A percentile compares a stretch with the other conserved stretches of the same genome.
Conservation (phyloP, 2,797 vertebrate species). For the Threskiornis aethiopicus region DNA sequence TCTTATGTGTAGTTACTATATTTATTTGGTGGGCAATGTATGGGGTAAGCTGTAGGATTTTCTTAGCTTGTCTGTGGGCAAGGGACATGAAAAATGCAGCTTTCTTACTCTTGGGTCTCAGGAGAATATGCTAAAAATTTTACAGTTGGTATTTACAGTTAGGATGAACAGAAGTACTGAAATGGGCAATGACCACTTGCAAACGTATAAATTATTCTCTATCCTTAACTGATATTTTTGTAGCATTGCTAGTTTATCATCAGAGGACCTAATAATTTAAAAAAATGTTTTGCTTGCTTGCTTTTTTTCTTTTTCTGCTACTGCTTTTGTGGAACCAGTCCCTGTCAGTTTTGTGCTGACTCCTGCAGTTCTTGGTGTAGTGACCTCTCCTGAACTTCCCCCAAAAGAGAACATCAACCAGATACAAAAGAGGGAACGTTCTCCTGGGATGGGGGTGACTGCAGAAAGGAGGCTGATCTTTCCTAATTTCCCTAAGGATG, state of each 20-base stretch:
- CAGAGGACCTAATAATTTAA: background rate
- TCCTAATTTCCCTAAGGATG: background rate
- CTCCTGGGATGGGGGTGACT: background rate
- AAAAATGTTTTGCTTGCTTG: background rate
- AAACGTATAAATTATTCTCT: background rate
- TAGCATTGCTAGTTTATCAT: background rate
- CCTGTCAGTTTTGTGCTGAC: background rate
- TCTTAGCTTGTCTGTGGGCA: background rate
- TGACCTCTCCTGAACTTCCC: background rate
- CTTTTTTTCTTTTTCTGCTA: background rate
- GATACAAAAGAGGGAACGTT: background rate
- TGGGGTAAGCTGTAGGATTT: background rate
- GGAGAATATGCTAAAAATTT: background rate
- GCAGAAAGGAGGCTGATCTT: background rate
- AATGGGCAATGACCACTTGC: background rate
- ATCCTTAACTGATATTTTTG: background rate
- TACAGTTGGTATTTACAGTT: background rate
- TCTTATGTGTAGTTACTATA: background rate
- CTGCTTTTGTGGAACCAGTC: background rate
- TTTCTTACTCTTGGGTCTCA: background rate
- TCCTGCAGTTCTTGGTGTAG: background rate
- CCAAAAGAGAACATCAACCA: background rate
- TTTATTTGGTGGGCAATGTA: background rate
- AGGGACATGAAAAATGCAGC: background rate
- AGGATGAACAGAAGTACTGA: background rate